Base-by-base conservation (phyloP, 1,140 invertebrate genomes). In the Drosophila serrata region DNA sequence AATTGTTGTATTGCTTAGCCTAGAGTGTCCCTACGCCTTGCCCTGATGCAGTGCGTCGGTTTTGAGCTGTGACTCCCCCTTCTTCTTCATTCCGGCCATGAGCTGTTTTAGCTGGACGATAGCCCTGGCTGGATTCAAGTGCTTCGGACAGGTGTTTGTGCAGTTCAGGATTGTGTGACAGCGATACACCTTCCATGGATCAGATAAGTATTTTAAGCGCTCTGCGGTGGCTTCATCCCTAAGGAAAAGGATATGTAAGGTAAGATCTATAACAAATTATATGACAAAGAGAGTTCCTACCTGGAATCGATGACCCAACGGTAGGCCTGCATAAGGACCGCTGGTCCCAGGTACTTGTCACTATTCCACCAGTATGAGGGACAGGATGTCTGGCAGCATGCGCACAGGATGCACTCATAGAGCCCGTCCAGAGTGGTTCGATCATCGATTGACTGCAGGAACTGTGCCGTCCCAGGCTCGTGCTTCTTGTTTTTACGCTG, bases 331-430 rank as follows among this genome's bases (percentile, higher is more conserved):
- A 99, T 97, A 13, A 99, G 94, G 7, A 98, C 97, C 13, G 98
- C 98, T 2, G 98, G 98, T 0, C 98, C 98, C 33, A 99, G 94
- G 93, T 99, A 99, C 87, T 98, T 98, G 88, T 99, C 97, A 6
- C 96, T 96, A 92, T 99, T 99, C 98, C 98, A 99, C 98, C 98
- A 99, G 93, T 99, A 99, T 9, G 97, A 98, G 0, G 98, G 98
- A 82, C 98, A 99, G 19, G 97, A 96, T 7, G 98, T 98, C 46
- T 97, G 98, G 87, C 98, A 99, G 93, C 98, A 99, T 62, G 98
- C 98, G 94, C 98, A 99, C 42, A 99, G 93, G 76, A 99, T 99
- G 93, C 98, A 99, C 92, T 99, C 98, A 92, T 98, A 98, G 11
- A 99, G 93, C 39, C 98, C 98, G 93, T 99, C 98, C 93, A 99